Conservation (phyloP, 92 coral and sea anemone species). For the Desmophyllum pertusum region DNA sequence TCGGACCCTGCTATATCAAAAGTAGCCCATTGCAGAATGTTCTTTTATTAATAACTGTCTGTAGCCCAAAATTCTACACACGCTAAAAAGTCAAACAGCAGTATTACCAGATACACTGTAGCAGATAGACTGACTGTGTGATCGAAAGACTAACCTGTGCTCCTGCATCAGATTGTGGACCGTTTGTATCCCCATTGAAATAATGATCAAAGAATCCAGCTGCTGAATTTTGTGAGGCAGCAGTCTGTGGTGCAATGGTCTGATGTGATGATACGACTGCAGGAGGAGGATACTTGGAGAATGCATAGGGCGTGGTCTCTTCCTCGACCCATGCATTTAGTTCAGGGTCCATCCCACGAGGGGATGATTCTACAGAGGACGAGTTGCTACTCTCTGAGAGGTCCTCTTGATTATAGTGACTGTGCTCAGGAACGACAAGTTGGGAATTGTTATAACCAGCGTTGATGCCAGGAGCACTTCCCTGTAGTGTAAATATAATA, state of each 20-base stretch:
- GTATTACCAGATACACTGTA: too few relatives aligned
- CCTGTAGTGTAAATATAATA: neutral
- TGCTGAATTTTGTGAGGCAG: neutral
- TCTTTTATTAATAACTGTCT: too few relatives aligned
- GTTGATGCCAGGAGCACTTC: neutral
- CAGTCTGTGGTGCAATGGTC: neutral
- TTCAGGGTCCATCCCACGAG: constrained; percentile 6
- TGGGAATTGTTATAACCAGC: neutral
- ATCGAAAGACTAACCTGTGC: constrained; percentile 7
- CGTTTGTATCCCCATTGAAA: neutral
- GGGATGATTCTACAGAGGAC: neutral
- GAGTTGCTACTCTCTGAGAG: neutral
- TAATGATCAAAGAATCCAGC: neutral
- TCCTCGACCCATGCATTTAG: constrained; percentile 20
- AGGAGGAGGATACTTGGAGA: neutral
- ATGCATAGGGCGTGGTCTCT: constrained; percentile 6
- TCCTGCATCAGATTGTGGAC: neutral
- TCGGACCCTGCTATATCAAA: too few relatives aligned
- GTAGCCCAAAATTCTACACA: too few relatives aligned
- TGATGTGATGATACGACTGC: neutral
- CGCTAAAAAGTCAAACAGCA: too few relatives aligned
- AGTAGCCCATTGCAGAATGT: too few relatives aligned
- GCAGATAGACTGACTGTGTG: too few relatives aligned
- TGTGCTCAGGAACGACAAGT: constrained; percentile 9
- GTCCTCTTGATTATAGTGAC: neutral